Conservation (phyloP, 2,113 vertebrate genomes). For the Cinclus mexicanus region DNA sequence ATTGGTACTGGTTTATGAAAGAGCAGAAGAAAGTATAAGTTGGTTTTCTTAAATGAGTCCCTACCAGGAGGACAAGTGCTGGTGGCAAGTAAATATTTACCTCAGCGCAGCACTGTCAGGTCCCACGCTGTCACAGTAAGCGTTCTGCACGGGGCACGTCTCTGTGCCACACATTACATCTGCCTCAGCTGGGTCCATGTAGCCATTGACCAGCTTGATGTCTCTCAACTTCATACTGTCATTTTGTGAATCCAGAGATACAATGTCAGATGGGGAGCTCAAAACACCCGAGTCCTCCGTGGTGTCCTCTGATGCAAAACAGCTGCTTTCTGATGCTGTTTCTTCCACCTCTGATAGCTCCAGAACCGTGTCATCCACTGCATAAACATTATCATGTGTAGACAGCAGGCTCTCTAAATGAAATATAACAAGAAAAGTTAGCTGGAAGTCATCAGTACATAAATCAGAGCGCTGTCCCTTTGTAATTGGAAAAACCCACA, state of each 20-base stretch:
- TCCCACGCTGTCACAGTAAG: conserved; percentile 65
- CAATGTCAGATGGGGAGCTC: conserved; percentile 81
- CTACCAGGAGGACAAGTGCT: not conserved
- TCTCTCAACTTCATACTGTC: conserved; percentile 70
- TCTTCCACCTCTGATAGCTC: conserved; percentile 76
- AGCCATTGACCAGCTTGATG: conserved; percentile 64
- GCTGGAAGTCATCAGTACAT: not conserved
- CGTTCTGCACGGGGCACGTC: not conserved
- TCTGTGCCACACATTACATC: not conserved
- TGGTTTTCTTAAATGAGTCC: conserved; percentile 16
- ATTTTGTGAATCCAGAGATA: conserved; percentile 81
- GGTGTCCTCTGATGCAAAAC: conserved; percentile 84
- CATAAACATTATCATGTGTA: conserved; percentile 26
- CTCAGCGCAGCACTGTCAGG: conserved; percentile 57
- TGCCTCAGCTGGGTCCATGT: conserved; percentile 33
- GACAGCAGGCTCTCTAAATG: conserved; percentile 79
- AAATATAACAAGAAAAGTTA: conserved; percentile 55
- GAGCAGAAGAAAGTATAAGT: not conserved
- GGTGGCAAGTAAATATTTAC: conserved; percentile 33
- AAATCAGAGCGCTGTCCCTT: not conserved
- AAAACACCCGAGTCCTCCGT: conserved; percentile 83
- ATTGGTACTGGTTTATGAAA: conserved; percentile 27
- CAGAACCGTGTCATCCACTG: conserved; percentile 45
- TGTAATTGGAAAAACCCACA: not conserved
- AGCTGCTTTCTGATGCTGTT: conserved; percentile 83